These are phyloP conservation scores for Dasysyrphus albostriatus DNA, from an alignment of 2,888 invertebrate genomes.

Conservation along the genomic window DNA sequence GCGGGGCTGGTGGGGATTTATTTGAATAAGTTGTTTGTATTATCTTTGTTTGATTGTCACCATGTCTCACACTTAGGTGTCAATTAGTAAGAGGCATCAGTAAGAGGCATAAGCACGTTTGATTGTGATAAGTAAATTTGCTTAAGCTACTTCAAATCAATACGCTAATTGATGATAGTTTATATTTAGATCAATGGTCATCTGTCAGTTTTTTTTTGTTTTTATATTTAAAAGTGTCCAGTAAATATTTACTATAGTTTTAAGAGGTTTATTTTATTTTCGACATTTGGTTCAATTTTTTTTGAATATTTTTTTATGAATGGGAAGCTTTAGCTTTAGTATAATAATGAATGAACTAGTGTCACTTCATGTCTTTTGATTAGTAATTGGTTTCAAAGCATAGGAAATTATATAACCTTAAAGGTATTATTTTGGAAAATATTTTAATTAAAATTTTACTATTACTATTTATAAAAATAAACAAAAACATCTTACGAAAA, in stretches of 20 bases:
- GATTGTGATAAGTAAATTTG: slow-evolving; percentile 35
- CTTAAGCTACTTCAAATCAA: slow-evolving; percentile 49
- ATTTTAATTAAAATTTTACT: no score
- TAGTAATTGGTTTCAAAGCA: no score
- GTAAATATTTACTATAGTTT: not conserved
- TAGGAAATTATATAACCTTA: no score
- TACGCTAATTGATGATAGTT: slow-evolving; percentile 52
- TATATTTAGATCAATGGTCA: slow-evolving; percentile 49
- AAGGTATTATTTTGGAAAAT: no score
- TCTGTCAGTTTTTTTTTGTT: not conserved
- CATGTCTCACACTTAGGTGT: slow-evolving; percentile 58
- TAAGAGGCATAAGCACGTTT: slow-evolving; percentile 1
- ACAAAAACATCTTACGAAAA: no score
- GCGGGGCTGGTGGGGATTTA: not conserved
- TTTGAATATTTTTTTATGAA: no score
- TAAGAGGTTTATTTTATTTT: no score
- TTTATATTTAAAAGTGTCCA: not conserved
- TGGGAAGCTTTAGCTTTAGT: no score
- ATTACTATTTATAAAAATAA: no score
- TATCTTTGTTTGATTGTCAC: slow-evolving; percentile 29
- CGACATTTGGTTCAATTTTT: no score
- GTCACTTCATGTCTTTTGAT: no score
- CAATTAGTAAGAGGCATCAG: slow-evolving; percentile 58
- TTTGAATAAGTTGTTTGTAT: slow-evolving; percentile 22
- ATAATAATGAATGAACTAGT: no score